A percentile compares a stretch with the other conserved stretches of the same genome.
Conservation (phyloP, 2,888 invertebrate species). For the Drosophila yooni region DNA sequence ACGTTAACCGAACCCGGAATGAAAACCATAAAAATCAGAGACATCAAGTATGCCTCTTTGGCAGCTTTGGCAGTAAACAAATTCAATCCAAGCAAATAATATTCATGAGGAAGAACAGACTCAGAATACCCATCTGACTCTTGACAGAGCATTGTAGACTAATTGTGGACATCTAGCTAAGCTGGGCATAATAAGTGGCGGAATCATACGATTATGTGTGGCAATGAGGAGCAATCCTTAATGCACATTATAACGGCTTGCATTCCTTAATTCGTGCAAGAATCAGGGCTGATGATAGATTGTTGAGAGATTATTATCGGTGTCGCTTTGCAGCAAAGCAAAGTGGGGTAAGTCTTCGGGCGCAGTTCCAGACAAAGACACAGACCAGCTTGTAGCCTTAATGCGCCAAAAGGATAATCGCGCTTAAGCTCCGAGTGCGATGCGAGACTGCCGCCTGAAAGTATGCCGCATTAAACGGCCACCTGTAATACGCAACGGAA, state of each 20-base stretch:
- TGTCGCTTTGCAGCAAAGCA: too few relatives aligned
- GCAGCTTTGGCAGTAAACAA: background rate
- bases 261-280: background rate
- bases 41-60: background rate
- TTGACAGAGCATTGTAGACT: background rate
- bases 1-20: background rate
- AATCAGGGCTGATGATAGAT: background rate
- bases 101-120: background rate
- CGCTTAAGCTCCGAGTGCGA: background rate
- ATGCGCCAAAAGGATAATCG: background rate
- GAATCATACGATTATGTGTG: background rate
- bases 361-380: background rate
- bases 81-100: background rate
- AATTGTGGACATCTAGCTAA: background rate
- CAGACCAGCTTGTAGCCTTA: background rate
- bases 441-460: conserved; percentile 17
- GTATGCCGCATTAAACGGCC: conserved; percentile 42
- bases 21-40: background rate
- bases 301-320: background rate
- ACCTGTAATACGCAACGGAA: conserved; percentile 37
- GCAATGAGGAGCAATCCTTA: background rate
- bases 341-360: background rate
- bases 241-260: background rate
- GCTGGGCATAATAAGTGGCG: background rate
- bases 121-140: background rate